Base-by-base conservation (phyloP, 1,140 invertebrate genomes). In the Heliconius eleuchia region DNA sequence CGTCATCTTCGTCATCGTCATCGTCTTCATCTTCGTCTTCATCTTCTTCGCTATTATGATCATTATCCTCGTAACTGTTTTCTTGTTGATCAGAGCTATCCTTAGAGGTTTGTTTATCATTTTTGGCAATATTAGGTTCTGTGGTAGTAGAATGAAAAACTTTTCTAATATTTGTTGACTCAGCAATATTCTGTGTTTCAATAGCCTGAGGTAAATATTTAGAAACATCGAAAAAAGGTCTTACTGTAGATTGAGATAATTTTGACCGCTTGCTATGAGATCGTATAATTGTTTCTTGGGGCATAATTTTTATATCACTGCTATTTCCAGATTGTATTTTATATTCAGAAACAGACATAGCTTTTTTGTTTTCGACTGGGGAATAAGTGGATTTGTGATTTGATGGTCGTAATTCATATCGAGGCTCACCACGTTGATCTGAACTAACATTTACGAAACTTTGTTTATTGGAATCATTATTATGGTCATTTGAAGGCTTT, bases 321-420 rank as follows among this genome's bases (percentile, higher is more conserved):
- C 74, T 78, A 46, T 73, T 84, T 83, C 76, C 76, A 52, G 80
- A 84, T 73, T 88, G 86, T 39, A 75, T 70, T 82, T 87, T 87
- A 78, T 91, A 90, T 73, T 92, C 91, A 83, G 91, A 88, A 19
- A 87, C 57, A 13, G 89, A 87, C 79, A 94, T 90, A 0, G 90
- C 84, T 80, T 84, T 89, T 86, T 86, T 93, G 42, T 90, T 89
- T 83, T 91, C 87, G 19, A 92, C 89, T 30, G 91, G 92, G 42
- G 90, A 87, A 80, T 94, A 91, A 72, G 85, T 79, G 57, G 83
- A 52, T 77, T 94, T 94, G 76, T 95, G 93, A 85, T 95, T 80
- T 79, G 77, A 74, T 60, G 86, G 81, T 79, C 83, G 84, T 52
- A 89, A 37, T 88, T 95, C 93, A 85, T 90, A 94, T 80, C 87